A percentile compares a stretch with the other conserved stretches of the same genome.
Evolutionary conservation across 2,888 invertebrate species (phyloP).

Genomic region (Bombylius discolor): DNA sequence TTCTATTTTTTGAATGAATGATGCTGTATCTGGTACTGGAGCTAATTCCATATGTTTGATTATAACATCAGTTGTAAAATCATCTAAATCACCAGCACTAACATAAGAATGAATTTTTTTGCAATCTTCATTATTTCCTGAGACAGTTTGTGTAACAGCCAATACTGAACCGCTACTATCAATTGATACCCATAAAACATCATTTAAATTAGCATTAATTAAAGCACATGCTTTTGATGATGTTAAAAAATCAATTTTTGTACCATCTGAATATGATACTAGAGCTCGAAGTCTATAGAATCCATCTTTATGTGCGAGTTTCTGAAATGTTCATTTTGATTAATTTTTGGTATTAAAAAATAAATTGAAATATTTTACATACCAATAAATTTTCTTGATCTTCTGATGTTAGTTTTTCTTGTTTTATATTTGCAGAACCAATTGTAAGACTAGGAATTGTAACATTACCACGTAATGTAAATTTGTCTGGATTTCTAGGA

Average conservation of each 20-base stretch:
- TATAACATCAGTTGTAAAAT: constrained; percentile 64
- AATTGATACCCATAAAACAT: constrained; percentile 65
- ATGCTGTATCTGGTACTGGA: constrained; percentile 88
- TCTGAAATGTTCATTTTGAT: constrained; percentile 29
- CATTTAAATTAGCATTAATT: constrained; percentile 61
- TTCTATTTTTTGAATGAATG: constrained; percentile 87
- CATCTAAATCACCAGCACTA: constrained; percentile 35
- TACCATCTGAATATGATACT: constrained; percentile 53
- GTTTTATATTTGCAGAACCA: constrained; percentile 49
- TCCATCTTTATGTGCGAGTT: constrained; percentile 51
- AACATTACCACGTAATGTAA: constrained; percentile 54
- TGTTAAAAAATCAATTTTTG: constrained; percentile 55
- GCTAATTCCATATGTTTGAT: constrained; percentile 70
- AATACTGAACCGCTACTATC: constrained; percentile 68
- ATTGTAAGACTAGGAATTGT: constrained; percentile 56
- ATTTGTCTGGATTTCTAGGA: constrained; percentile 39
- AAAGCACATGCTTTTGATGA: constrained; percentile 70
- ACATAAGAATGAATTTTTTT: constrained; percentile 12
- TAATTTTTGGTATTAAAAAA: neutral
- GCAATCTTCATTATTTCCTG: constrained; percentile 22
- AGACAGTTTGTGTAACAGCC: constrained; percentile 48
- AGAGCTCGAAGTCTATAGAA: constrained; percentile 62
- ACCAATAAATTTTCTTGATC: constrained; percentile 37
- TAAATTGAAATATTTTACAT: neutral
- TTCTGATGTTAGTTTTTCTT: constrained; percentile 42